Base-by-base conservation (phyloP, 2,113 vertebrate genomes). In the Ginglymostoma cirratum region DNA sequence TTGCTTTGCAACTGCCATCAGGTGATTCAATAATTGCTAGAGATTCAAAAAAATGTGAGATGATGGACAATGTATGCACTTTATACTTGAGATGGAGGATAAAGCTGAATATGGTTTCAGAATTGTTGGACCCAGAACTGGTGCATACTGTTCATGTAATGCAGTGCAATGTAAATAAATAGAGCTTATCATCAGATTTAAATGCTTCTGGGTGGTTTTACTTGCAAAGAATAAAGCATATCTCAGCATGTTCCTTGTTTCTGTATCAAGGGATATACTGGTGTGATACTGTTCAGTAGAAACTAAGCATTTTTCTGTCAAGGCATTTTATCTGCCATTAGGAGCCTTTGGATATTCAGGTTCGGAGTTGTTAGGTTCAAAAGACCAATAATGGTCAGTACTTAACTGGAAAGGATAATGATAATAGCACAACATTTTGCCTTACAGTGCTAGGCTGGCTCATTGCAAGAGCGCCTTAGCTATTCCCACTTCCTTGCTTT, bases 121-220 rank as follows among this genome's bases (percentile, higher is more conserved):
- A 80, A 12, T 30, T 80, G 76, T 17, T 14, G 76, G 76, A 80
- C 12, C 76, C 14, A n/a, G 15, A 80, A 38, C 34, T 38, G 12
- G 14, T 15, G 76, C 45, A 45, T 45, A 45, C 45, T 45, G 45
- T 45, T 45, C 96, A 96, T 96, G 97, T 97, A 96, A 96, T 96
- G 96, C 96, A 96, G 96, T 96, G 97, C 96, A 96, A 93, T 42
- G 38, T 45, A 83, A 45, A 83, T 83, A 93, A 93, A 93, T 93
- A 24, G 61, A 93, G 17, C 89, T 66, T 15, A 34, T 92, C n/a
- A 66, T 92, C 17, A 61, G 34, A 92, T 66, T 66, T 92, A 92
- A 92, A 38, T 38, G 55, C 27, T 65, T n/a, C 55, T n/a, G 89
- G 55, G 89, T 4, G 19, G 55, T 17, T 90, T 90, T 5, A 6